Base-by-base conservation (phyloP, 2,113 vertebrate genomes). In the Cheirogaleus medius region DNA sequence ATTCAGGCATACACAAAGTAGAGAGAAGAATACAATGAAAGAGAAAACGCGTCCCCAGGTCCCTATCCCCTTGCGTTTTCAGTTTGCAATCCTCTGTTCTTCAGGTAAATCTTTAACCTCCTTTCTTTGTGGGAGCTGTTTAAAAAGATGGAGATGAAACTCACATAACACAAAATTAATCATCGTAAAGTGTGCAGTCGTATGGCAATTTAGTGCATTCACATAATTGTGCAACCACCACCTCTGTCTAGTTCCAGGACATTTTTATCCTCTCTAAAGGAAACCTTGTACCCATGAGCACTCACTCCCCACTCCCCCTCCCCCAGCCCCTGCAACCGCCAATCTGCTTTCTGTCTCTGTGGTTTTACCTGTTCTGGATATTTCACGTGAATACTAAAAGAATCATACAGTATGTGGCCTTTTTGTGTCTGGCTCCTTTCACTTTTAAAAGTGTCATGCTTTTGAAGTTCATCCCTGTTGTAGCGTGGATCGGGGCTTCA, bases 231-330 rank as follows among this genome's bases (percentile, higher is more conserved):
- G 27, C 37, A n/a, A 47, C 25, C 8, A 52, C 2, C 29, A 29
- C 52, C 20, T 78, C 25, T 85, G 17, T 84, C 37, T 86, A 32
- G 44, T 64, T 90, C 47, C 32, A 89, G 74, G 32, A 85, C 10
- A 34, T 58, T 90, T 69, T 6, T 32, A 76, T 87, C 27, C 6
- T n/a, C 44, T 2, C 32, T 2, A 37, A 58, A 81, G 66, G 80
- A 85, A 54, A 39, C 34, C 39, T 21, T 13, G 14, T 14, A 5
- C 29, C 18, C 29, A 12, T 25, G 1, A 90, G 15, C 29, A 21
- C 3, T 42, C 66, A 12, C 21, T 47, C 3, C 3, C 18, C 4
- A 8, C 1, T 0, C 4, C 1, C 2, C 7, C 20, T 9, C 5
- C 27, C 34, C 27, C 3, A 8, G 37, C 23, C 44, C 66, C 86